Base-by-base conservation (phyloP, 1,140 invertebrate genomes). In the Ostrea edulis region DNA sequence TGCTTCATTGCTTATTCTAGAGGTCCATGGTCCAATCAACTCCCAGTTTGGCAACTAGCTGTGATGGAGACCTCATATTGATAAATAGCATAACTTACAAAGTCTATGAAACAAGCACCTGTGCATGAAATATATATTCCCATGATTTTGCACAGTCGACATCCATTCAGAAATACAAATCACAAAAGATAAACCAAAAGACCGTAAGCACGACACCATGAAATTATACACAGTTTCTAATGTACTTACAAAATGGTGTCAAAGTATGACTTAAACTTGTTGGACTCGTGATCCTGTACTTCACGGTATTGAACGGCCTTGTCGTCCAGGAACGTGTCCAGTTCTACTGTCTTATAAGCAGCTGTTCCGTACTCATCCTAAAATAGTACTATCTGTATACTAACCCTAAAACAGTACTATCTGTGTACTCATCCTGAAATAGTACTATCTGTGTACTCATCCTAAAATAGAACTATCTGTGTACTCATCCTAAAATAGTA, bases 201-300 rank as follows among this genome's bases (percentile, higher is more conserved):
- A 25, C 22, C 2, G n/a, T 4, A 11, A 68, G 25, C n/a, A n/a
- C 0, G 35, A 68, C 5, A 68, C 8, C n/a, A n/a, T n/a, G 65
- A 25, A 68, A n/a, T 22, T 25, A 8, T 68, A 68, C 20, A n/a
- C 7, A 22, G 20, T 17, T 12, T 58, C 12, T 17, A 11, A 58
- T 20, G 55, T 17, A 91, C 92, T 91, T 93, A 96, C 96, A 93
- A 93, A 65, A 97, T 96, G 22, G 96, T 96, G 90, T 96, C 96
- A 93, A 98, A 99, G 94, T 98, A 99, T 0, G 97, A 97, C 9
- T 97, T 95, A 92, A 99, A 98, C 35, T 97, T 95, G 0, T 97
- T 95, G 89, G 97, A 97, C 95, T 99, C 98, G 89, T 97, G 96
- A 22, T 96, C 97, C 93, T 98, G 97, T 0, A 97, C 96, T 94